Conservation (phyloP, 35 echinoderm and acorn worm genomes). For the Amphiura filiformis region DNA sequence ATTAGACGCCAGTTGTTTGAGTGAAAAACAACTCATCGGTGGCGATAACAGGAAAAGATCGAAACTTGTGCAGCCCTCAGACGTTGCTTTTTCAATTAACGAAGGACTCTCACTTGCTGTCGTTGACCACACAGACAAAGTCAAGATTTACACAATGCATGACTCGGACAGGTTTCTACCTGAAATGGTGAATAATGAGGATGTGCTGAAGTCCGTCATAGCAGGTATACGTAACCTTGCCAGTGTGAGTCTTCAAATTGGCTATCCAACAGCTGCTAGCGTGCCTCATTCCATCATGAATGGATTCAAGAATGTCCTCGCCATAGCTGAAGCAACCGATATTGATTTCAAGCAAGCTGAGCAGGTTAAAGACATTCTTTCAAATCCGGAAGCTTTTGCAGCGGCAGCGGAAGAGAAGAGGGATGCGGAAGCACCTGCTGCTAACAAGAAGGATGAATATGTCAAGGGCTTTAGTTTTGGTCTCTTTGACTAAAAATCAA, state of each 20-base stretch:
- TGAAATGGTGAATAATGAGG: too few relatives aligned
- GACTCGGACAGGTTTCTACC: too few relatives aligned
- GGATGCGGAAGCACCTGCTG: conserved; percentile 54
- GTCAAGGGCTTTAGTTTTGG: conserved; percentile 97
- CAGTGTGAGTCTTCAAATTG: conserved; percentile 78
- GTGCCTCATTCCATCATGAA: conserved; percentile 95
- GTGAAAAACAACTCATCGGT: too few relatives aligned
- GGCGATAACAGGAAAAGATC: too few relatives aligned
- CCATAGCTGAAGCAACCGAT: conserved; percentile 78
- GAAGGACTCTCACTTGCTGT: too few relatives aligned
- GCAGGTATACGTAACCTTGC: conserved; percentile 83
- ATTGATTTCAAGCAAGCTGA: conserved; percentile 95
- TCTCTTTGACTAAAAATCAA: conserved; percentile 78
- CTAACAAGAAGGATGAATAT: conserved; percentile 64
- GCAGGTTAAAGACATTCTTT: conserved; percentile 83
- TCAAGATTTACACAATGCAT: too few relatives aligned
- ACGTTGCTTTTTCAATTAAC: too few relatives aligned
- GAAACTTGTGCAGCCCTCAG: too few relatives aligned
- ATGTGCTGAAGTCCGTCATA: conserved; percentile 68
- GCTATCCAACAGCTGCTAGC: conserved; percentile 91
- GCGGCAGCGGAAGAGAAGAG: conserved; percentile 36
- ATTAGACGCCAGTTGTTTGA: too few relatives aligned
- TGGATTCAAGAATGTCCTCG: conserved; percentile 93
- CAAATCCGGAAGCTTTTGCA: conserved; percentile 86
- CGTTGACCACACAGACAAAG: too few relatives aligned